Evolutionary conservation across 2,113 vertebrate genomes (phyloP).

Genomic region (Lagopus muta): DNA sequence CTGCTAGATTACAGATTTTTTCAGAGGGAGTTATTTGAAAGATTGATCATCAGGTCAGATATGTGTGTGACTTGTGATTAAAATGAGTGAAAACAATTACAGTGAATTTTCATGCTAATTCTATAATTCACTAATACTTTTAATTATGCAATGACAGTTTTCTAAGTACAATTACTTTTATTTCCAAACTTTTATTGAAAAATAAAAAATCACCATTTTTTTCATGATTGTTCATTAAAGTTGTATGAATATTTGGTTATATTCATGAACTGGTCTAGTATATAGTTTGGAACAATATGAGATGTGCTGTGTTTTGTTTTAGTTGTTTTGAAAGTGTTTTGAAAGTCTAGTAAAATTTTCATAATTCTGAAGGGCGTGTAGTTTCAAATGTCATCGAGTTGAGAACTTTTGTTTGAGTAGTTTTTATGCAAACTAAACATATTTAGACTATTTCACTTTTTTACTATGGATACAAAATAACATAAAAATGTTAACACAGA

Average conservation of each 20-base stretch:
- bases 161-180: background rate
- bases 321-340: background rate
- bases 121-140: background rate
- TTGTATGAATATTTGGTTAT: background rate
- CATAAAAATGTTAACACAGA: background rate
- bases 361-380: background rate
- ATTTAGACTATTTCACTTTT: background rate
- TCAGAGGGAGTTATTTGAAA: background rate
- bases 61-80: fast-evolving
- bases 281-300: background rate
- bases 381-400: background rate
- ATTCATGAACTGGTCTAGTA: background rate
- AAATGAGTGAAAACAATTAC: background rate
- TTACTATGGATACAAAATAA: background rate
- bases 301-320: background rate
- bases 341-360: background rate
- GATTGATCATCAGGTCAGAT: background rate
- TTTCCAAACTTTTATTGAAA: background rate
- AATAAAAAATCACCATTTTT: background rate
- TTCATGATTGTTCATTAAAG: background rate
- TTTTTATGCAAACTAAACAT: background rate
- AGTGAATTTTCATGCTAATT: background rate
- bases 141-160: background rate
- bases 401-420: background rate
- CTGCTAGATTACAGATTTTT: background rate